Base-by-base conservation (phyloP, 1,140 invertebrate genomes). In the Gryllus bimaculatus region DNA sequence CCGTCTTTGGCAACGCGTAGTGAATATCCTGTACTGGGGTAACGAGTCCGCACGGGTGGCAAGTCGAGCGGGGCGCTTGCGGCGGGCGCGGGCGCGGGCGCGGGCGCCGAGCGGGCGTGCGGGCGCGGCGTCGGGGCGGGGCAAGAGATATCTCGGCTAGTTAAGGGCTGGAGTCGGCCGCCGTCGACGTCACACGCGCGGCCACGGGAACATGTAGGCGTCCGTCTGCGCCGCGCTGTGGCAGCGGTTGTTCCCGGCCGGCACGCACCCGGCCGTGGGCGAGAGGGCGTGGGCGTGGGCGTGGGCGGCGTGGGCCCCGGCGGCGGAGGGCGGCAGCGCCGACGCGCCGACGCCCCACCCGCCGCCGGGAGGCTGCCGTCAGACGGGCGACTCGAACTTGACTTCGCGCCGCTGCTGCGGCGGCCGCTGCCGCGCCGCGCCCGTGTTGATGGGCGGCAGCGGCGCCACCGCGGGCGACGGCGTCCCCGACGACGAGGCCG, bases 401-500 rank as follows among this genome's bases (percentile, higher is more conserved):
- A 66, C 54, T 18, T 66, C 54, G 18, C 54, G 54, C 54, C 54
- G 54, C 54, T 18, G 10, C 54, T 66, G 54, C 54, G 18, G 54
- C 0, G 54, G 18, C 10, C 54, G 54, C 18, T 66, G 54, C 10
- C 54, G 54, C 10, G 54, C 18, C 10, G 54, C 10, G 54, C 54
- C 54, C 54, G 54, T 18, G 54, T 66, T 66, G 54, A 66, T 66
- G 54, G 54, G 54, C 10, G 54, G 54, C 54, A 66, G 18, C 10
- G 54, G 10, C 10, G 54, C 0, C 18, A 1, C 54, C 18, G 54
- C 10, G 0, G 54, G 54, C 10, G 54, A 7, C 54, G 54, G 54
- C 10, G 10, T 18, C 10, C 18, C 18, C 84, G 15, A 48, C 39
- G 85, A 83, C 77, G 87, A 86, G 39, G 86, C 80, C 1, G 26